Percentiles rank a stretch among this genome's conserved stretches.
These are phyloP conservation scores for Ammodramus savannarum DNA, from an alignment of 2,113 vertebrate genomes.

Conservation along the genomic window DNA sequence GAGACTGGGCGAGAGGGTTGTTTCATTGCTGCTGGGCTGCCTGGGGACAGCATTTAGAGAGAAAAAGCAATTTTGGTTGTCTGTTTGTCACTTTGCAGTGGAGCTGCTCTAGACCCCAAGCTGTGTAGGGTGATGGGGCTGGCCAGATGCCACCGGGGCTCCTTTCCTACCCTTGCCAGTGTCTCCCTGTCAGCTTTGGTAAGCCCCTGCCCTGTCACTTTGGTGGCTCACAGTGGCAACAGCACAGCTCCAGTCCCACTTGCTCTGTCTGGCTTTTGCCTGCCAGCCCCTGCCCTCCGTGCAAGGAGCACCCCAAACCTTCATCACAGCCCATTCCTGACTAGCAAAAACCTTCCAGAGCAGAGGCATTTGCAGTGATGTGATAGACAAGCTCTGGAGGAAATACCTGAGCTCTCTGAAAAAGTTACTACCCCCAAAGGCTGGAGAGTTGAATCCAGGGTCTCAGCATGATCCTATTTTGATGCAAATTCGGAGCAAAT, in stretches of 20 bases:
- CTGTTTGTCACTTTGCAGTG: not conserved
- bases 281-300: not conserved
- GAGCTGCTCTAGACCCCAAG: not conserved
- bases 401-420: conserved; percentile 26
- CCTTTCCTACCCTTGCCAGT: fast-evolving
- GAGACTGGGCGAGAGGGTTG: not conserved
- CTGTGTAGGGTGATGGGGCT: not conserved
- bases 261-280: not conserved
- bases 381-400: not conserved
- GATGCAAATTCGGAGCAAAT: not conserved
- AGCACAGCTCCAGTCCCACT: not conserved
- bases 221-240: not conserved
- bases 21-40: not conserved
- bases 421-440: not conserved
- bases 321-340: not conserved
- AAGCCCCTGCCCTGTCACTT: not conserved
- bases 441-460: not conserved
- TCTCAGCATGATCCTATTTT: not conserved
- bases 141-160: not conserved
- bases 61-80: not conserved
- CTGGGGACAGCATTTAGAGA: not conserved
- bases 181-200: not conserved
- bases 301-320: not conserved
- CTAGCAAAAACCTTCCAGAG: not conserved
- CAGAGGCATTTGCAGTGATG: not conserved